These are phyloP conservation scores for Pyrgus malvae DNA, from an alignment of 2,888 invertebrate species.

Conservation along the genomic window DNA sequence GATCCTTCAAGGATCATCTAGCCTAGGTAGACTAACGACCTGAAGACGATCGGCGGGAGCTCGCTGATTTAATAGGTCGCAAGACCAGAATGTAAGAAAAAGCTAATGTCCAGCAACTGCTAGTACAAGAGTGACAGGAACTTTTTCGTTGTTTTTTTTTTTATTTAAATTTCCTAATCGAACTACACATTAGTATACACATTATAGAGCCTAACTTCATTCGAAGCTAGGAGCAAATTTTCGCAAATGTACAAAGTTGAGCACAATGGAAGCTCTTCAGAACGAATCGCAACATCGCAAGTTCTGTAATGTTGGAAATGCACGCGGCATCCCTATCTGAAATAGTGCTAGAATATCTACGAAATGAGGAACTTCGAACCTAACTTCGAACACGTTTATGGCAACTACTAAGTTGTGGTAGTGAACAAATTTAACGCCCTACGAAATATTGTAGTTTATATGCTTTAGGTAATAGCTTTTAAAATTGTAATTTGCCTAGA, in stretches of 20 bases:
- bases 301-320: background rate
- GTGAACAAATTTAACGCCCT: background rate
- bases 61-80: too few relatives aligned
- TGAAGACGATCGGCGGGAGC: too few relatives aligned
- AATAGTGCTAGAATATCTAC: background rate
- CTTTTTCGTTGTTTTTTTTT: too few relatives aligned
- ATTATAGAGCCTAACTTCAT: background rate
- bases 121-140: too few relatives aligned
- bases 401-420: background rate
- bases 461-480: background rate
- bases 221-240: background rate
- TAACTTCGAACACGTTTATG: background rate
- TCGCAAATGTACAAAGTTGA: conserved; percentile 2
- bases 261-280: conserved; percentile 4
- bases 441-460: background rate
- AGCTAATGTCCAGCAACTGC: too few relatives aligned
- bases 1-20: too few relatives aligned
- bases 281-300: conserved; percentile 1
- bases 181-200: too few relatives aligned
- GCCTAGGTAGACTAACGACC: too few relatives aligned
- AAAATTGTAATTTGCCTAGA: too few relatives aligned
- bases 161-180: too few relatives aligned
- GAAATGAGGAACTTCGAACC: background rate
- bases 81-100: too few relatives aligned
- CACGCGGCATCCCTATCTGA: background rate